These are phyloP conservation scores for Macquaria australasica DNA, from an alignment of 2,113 vertebrate genomes.

Conservation along the genomic window DNA sequence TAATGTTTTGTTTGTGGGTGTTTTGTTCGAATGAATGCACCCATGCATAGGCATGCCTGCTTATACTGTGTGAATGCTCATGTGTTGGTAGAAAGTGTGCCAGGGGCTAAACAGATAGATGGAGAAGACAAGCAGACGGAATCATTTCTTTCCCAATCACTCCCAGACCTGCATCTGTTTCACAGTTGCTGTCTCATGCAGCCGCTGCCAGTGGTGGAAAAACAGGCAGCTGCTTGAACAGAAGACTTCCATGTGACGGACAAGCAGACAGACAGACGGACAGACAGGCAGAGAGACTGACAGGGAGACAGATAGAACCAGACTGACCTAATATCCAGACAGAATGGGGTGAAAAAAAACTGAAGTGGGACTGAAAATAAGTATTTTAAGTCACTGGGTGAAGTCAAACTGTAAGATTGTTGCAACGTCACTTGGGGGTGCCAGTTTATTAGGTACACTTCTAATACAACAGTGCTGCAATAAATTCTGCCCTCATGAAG, in stretches of 20 bases:
- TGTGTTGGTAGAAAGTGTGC: slow-evolving; percentile 54
- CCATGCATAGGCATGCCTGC: slow-evolving; percentile 65
- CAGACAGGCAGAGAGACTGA: slow-evolving; percentile 2
- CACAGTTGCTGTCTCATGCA: slow-evolving; percentile 48
- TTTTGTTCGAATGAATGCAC: slow-evolving; percentile 51
- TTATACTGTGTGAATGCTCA: slow-evolving; percentile 41
- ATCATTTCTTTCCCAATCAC: slow-evolving; percentile 60
- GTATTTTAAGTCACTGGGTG: not conserved
- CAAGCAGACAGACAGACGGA: slow-evolving; percentile 8
- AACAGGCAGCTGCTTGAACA: slow-evolving; percentile 53
- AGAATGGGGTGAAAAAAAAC: not conserved
- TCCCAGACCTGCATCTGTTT: slow-evolving; percentile 70
- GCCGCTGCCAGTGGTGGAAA: slow-evolving; percentile 31
- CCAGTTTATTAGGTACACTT: not conserved
- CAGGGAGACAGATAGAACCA: slow-evolving; percentile 12
- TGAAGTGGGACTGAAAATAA: not conserved
- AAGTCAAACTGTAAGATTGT: not conserved
- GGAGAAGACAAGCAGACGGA: slow-evolving; percentile 57
- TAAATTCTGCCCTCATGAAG: no score
- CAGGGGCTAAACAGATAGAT: slow-evolving; percentile 60
- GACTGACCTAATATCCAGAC: slow-evolving; percentile 21
- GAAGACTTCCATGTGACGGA: slow-evolving; percentile 39
- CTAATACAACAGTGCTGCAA: no score
- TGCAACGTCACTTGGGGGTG: not conserved
- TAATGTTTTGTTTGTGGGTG: slow-evolving; percentile 55